Conservation (phyloP, 2,113 vertebrate species). For the Zapus hudsonius region DNA sequence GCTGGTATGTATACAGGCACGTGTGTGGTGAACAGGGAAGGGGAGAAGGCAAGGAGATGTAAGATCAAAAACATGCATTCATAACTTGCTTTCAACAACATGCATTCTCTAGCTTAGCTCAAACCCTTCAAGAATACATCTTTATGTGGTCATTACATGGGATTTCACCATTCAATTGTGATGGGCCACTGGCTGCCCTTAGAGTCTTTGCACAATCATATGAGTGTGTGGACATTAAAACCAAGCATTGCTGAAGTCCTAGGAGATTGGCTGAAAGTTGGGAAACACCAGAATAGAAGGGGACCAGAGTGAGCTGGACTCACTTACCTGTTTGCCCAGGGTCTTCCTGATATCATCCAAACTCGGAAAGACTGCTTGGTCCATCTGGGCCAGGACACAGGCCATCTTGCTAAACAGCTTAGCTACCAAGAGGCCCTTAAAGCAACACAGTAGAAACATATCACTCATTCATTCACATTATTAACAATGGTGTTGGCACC, state of each 20-base stretch:
- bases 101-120: background rate
- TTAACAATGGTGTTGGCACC: fast-evolving
- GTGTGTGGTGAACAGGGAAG: background rate
- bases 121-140: background rate
- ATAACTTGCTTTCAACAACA: background rate
- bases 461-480: background rate
- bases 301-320: background rate
- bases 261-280: background rate
- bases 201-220: background rate
- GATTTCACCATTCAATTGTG: background rate
- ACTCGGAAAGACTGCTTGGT: conserved; percentile 70
- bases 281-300: background rate
- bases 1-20: background rate
- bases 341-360: conserved; percentile 60
- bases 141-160: background rate
- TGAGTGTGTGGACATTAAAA: background rate
- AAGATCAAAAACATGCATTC: background rate
- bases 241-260: background rate
- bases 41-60: background rate
- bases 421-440: conserved; percentile 66
- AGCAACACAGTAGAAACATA: background rate
- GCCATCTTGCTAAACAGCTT: conserved; percentile 72
- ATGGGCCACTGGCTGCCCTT: background rate
- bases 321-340: conserved; percentile 60
- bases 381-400: conserved; percentile 72